Conservation (phyloP, 2,113 vertebrate species). For the Pelobates fuscus region DNA sequence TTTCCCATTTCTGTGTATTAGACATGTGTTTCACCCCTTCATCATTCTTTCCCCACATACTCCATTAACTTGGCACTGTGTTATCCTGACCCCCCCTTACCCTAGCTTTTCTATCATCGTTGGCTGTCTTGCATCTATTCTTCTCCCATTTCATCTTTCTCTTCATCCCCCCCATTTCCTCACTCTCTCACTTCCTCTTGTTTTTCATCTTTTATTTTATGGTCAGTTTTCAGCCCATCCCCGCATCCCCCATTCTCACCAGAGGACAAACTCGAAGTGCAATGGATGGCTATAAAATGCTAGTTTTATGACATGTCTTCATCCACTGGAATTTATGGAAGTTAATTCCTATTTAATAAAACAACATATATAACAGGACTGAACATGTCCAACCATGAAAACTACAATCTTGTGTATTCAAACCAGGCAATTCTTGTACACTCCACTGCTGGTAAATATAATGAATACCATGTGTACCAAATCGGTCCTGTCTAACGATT, state of each 20-base stretch:
- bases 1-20: not conserved
- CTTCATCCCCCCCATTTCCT: not conserved
- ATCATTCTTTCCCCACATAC: not conserved
- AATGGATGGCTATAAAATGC: conserved; percentile 8
- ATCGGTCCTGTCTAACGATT: not conserved
- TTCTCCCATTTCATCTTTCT: not conserved
- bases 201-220: not conserved
- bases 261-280: not conserved
- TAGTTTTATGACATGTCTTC: conserved; percentile 1
- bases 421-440: not conserved
- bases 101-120: not conserved
- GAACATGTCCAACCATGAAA: not conserved
- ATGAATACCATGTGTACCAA: not conserved
- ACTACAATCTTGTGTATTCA: not conserved
- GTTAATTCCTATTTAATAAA: conserved; percentile 15
- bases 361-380: conserved; percentile 21
- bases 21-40: not conserved
- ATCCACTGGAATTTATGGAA: conserved; percentile 18
- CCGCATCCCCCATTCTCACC: not conserved
- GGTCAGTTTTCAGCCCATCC: not conserved
- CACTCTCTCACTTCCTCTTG: not conserved
- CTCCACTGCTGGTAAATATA: not conserved
- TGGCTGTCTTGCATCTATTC: not conserved
- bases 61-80: not conserved
- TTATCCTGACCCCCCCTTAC: not conserved